Conservation (phyloP, 2,113 vertebrate species). For the Pardalotus punctatus region DNA sequence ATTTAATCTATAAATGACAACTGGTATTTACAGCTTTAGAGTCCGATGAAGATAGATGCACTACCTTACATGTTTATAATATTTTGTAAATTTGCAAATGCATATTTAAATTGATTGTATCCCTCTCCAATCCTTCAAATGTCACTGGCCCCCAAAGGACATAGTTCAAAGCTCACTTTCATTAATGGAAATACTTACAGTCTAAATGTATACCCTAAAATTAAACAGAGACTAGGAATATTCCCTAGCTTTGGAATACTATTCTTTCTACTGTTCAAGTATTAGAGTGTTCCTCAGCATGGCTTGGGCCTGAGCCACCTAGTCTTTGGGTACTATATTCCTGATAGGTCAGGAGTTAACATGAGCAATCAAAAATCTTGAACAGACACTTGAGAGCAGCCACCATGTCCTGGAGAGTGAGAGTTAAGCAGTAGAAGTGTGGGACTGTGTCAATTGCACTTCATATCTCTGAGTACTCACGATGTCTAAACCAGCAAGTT, state of each 20-base stretch:
- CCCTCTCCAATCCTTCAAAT: slow-evolving; percentile 36
- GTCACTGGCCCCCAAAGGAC: slow-evolving; percentile 1
- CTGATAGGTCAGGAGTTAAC: background rate
- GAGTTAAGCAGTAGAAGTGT: background rate
- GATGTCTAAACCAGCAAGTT: background rate
- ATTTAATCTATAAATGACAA: slow-evolving; percentile 57
- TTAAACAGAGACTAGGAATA: background rate
- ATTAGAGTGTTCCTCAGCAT: background rate
- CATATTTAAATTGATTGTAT: slow-evolving; percentile 54
- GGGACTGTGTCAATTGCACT: background rate
- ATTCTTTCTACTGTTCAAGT: background rate
- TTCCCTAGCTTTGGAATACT: background rate
- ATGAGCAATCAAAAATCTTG: fast-evolving
- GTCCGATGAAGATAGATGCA: slow-evolving; percentile 49
- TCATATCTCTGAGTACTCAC: fast-evolving
- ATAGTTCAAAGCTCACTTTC: background rate
- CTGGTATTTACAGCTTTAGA: slow-evolving; percentile 57
- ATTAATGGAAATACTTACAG: background rate
- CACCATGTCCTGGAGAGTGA: background rate
- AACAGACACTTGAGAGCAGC: background rate
- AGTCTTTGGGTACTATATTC: background rate
- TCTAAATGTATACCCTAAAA: background rate
- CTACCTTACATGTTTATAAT: slow-evolving; percentile 46
- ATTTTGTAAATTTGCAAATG: slow-evolving; percentile 61
- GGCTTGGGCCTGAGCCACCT: background rate